A percentile compares a stretch with the other conserved stretches of the same genome.
phyloP scores from a whole-genome alignment of 2,888 invertebrate genomes.

The Drosophila infuscata region DNA sequence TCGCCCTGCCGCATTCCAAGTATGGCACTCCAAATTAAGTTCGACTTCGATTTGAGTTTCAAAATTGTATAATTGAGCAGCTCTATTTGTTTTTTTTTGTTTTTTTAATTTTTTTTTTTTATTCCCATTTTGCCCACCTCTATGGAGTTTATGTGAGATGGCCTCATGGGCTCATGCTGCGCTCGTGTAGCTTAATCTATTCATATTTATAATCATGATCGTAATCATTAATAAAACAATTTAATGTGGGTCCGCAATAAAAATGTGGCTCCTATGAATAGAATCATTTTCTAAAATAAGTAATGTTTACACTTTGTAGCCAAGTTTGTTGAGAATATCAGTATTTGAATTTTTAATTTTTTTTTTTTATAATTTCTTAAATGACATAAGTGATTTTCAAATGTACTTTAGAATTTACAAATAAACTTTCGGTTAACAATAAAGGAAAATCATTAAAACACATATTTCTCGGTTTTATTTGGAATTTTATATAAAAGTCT shows the following conservation, averaged over 20 bases:
- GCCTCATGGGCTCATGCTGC: conserved; percentile 3
- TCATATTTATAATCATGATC: conserved; percentile 54
- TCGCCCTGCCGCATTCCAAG: conserved; percentile 64
- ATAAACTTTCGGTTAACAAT: not conserved
- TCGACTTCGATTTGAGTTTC: conserved; percentile 62
- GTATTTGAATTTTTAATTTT: not conserved
- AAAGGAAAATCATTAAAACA: not conserved
- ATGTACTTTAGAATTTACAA: not conserved
- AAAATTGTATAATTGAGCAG: conserved; percentile 28
- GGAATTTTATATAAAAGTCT: not conserved
- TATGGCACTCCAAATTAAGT: conserved; percentile 47
- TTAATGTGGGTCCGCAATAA: conserved; percentile 60
- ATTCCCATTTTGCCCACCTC: not conserved
- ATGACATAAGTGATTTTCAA: not conserved
- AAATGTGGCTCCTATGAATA: conserved; percentile 1
- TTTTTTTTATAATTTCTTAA: not conserved
- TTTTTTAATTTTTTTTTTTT: not conserved
- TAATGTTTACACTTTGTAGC: not conserved
- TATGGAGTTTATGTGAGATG: not conserved
- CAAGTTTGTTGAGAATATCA: not conserved
- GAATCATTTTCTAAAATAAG: not conserved
- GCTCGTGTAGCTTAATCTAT: conserved; percentile 56
- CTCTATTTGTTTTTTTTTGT: not conserved
- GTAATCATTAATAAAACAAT: conserved; percentile 72
- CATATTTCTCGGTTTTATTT: not conserved